Evolutionary conservation across 2,888 invertebrate genomes (phyloP), one percentile per base, ranked within the genome.

Genomic region (Caprella mutica): DNA sequence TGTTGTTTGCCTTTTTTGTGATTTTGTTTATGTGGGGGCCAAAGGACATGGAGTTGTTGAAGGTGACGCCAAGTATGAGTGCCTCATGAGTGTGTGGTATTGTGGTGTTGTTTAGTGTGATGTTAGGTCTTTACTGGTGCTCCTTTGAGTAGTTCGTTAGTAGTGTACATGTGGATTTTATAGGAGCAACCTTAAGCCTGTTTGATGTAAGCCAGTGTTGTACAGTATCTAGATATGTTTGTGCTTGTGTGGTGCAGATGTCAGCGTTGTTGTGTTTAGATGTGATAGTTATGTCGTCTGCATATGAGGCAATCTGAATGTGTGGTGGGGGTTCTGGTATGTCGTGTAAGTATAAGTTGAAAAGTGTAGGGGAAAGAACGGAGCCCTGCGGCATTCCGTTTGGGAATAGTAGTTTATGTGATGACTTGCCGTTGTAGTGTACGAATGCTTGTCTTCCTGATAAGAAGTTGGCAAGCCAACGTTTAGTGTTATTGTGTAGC

Each of bases 351-450:
- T 65, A 69, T 5, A 67, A 12, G 24, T 46, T 61, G 51, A 65
- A 69, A 2, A 68, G 43, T 0, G 55, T 46, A 8, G 69, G 68
- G 12, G 61, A 58, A 35, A 69, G 62, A 23, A 68, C 33, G 5
- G 64, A 58, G 19, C 67, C 67, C 60, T 69, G 68, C 1, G 70
- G 68, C 0, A 70, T 69, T 50, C 70, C 69, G 1, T 69, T 68
- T 12, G 40, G 29, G 26, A 67, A 63, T 9, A 44, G 24, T 23
- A 58, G 46, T 12, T 24, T 43, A 0, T 51, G 17, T 0, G 67
- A 68, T 5, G 42, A 23, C 1, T 42, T 42, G 5, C 59, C 52
- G 14, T 67, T 61, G 1, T 67, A 59, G 38, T 56, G 56, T 0
- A 70, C 69, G 39, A 54, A 48, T 29, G 69, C 68, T 2, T 39